A percentile compares a stretch with the other conserved stretches of the same genome.
Conservation (phyloP, 2,113 vertebrate genomes). For the Mus spicilegus region DNA sequence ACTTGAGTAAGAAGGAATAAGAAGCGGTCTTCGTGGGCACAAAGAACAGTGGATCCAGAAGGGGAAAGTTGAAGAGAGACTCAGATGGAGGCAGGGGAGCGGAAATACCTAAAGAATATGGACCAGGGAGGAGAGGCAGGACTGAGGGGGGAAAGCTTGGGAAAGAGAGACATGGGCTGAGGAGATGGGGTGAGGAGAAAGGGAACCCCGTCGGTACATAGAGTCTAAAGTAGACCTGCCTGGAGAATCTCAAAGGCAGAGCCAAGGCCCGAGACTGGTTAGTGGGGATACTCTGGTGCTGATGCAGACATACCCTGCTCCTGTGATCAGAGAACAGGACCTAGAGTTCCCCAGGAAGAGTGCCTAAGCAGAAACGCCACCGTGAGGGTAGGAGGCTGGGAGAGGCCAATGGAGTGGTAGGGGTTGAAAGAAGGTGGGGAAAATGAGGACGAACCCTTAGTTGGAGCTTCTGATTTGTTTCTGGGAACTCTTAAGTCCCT, state of each 20-base stretch:
- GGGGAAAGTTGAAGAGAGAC: constrained; percentile 5
- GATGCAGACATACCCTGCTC: not conserved
- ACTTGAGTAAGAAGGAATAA: not conserved
- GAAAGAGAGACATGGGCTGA: not conserved
- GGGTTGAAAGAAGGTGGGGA: not conserved
- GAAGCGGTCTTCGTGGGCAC: not conserved
- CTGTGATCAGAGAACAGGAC: not conserved
- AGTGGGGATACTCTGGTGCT: not conserved
- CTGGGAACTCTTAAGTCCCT: not conserved
- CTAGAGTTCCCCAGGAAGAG: not conserved
- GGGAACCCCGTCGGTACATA: not conserved
- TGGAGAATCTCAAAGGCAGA: not conserved
- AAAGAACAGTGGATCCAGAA: constrained; percentile 8
- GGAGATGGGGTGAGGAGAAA: not conserved
- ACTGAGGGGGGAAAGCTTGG: not conserved
- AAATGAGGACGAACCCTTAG: not conserved
- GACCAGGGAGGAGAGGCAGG: not conserved
- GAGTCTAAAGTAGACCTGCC: not conserved
- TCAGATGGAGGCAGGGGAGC: not conserved
- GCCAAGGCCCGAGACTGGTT: not conserved
- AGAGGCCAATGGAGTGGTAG: not conserved
- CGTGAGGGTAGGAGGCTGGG: not conserved
- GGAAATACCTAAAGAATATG: not conserved
- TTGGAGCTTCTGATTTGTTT: not conserved
- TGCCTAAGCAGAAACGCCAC: not conserved